These are phyloP conservation scores for Perca fluviatilis DNA, from an alignment of 2,113 vertebrate genomes.

Conservation along the genomic window DNA sequence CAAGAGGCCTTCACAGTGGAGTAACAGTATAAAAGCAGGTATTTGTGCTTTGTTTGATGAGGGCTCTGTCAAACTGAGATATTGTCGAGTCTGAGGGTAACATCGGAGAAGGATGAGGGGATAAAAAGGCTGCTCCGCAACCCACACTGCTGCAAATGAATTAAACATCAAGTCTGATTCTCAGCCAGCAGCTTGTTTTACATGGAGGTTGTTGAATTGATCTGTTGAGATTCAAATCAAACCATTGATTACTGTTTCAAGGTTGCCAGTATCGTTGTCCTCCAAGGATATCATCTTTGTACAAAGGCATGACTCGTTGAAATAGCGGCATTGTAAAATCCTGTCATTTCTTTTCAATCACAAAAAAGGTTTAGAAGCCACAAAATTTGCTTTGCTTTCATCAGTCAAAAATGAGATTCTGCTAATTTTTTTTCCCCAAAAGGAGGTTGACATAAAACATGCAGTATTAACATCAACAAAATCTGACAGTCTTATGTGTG, in stretches of 20 bases:
- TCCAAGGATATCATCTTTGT: conserved; percentile 37
- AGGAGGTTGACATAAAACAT: conserved; percentile 76
- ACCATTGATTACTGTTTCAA: conserved; percentile 38
- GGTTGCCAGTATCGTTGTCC: conserved; percentile 46
- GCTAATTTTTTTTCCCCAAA: conserved; percentile 30
- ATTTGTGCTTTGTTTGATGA: conserved; percentile 80
- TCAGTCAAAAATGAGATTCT: conserved; percentile 55
- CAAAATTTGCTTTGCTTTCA: conserved; percentile 61
- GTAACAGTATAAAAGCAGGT: conserved; percentile 81
- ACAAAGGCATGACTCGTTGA: conserved; percentile 58
- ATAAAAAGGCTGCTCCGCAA: conserved; percentile 53
- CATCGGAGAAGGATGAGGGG: conserved; percentile 17
- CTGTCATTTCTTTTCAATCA: conserved; percentile 38
- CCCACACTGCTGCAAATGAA: conserved; percentile 38
- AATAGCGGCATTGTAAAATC: conserved; percentile 59
- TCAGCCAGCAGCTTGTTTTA: conserved; percentile 49
- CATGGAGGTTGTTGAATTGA: conserved; percentile 35
- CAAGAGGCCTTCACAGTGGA: conserved; percentile 84
- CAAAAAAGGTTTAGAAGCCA: conserved; percentile 59
- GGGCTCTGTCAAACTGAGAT: conserved; percentile 55
- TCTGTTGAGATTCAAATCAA: conserved; percentile 44
- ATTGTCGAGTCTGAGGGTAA: conserved; percentile 45
- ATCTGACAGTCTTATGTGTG: conserved; percentile 57
- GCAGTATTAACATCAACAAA: conserved; percentile 75
- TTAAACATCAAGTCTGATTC: conserved; percentile 45